These are phyloP conservation scores for Agriopis leucophaearia DNA, from an alignment of 2,888 invertebrate species.

Conservation along the genomic window DNA sequence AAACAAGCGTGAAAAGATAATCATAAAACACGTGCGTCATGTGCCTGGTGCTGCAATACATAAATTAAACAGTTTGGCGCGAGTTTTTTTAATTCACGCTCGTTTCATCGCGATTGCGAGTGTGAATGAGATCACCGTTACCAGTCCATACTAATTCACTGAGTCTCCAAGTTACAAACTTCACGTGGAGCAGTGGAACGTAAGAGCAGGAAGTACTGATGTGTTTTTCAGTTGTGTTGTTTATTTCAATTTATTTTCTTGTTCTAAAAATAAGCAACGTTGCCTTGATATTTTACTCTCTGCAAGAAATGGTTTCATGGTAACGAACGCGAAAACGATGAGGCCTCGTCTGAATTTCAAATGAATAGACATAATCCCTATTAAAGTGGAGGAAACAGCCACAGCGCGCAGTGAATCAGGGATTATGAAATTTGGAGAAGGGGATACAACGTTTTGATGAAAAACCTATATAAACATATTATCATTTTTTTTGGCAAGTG, in stretches of 20 bases:
- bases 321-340: constrained; percentile 64
- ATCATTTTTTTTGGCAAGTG: too few relatives aligned
- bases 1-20: background rate
- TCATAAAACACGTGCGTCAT: background rate
- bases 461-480: constrained; percentile 50
- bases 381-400: constrained; percentile 62
- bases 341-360: constrained; percentile 70
- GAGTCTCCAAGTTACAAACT: too few relatives aligned
- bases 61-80: too few relatives aligned
- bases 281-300: constrained; percentile 33
- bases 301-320: constrained; percentile 56
- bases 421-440: constrained; percentile 56
- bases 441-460: constrained; percentile 52
- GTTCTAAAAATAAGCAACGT: background rate
- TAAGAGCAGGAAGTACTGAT: background rate
- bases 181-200: too few relatives aligned
- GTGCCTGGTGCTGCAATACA: too few relatives aligned
- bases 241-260: background rate
- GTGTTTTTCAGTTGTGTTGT: background rate
- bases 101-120: too few relatives aligned
- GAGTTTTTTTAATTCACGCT: too few relatives aligned
- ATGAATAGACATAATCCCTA: constrained; percentile 71
- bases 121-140: too few relatives aligned
- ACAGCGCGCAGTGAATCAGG: constrained; percentile 51
- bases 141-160: too few relatives aligned